Evolutionary conservation across 1,140 invertebrate genomes (phyloP).

Genomic region (Polypedilum pembai): DNA sequence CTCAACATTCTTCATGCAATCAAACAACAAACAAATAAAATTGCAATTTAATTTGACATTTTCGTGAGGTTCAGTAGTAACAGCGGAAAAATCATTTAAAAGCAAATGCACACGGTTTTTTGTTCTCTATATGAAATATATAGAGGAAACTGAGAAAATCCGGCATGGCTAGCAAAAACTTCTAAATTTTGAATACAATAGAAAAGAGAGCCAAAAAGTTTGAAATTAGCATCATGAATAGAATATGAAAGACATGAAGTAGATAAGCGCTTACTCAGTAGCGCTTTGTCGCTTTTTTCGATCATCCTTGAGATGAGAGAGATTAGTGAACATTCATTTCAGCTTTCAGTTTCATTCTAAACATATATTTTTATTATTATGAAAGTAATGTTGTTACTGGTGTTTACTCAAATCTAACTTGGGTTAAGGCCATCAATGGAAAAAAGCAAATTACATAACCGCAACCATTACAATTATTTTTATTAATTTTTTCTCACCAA

Average conservation of each 20-base stretch:
- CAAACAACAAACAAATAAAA: not conserved
- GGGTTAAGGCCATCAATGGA: not conserved
- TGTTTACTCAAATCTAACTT: not conserved
- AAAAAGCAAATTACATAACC: not conserved
- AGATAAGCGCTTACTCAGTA: not conserved
- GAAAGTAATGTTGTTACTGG: not conserved
- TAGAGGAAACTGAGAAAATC: conserved; percentile 17
- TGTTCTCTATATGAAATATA: not conserved
- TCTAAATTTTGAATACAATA: conserved; percentile 13
- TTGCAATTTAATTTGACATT: conserved; percentile 19
- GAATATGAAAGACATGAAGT: not conserved
- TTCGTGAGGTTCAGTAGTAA: conserved; percentile 2
- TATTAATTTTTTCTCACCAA: conserved; percentile 14
- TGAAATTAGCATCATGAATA: not conserved
- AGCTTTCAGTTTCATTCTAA: not conserved
- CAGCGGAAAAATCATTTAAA: conserved; percentile 11
- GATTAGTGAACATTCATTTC: not conserved
- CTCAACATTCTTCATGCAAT: not conserved
- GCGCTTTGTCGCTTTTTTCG: not conserved
- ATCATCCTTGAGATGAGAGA: conserved; percentile 11
- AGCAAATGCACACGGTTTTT: not conserved
- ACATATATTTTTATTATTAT: conserved; percentile 19
- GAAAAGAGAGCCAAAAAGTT: not conserved
- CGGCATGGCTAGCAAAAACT: no score
- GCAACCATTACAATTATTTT: conserved; percentile 15